Conservation (phyloP, 2,797 vertebrate species). For the Cossypha caffra region DNA sequence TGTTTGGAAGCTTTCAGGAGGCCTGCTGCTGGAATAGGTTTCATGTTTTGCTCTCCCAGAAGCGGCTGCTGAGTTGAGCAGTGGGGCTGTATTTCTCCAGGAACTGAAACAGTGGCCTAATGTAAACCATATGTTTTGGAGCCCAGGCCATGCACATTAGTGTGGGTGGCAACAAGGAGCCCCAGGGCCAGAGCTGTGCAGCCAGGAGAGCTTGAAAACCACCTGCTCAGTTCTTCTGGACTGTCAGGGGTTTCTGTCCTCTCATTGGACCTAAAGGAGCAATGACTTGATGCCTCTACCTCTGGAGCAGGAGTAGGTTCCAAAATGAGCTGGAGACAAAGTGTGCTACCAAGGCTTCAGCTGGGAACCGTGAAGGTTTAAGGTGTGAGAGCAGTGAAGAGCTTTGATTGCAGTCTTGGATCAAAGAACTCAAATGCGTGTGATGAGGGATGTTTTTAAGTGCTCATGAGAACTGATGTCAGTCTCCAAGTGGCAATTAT, state of each 20-base stretch:
- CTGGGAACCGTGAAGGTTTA: neutral
- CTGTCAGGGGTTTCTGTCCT: neutral
- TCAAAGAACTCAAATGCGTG: neutral
- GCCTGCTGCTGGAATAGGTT: neutral
- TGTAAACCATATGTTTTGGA: constrained; percentile 77
- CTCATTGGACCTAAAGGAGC: neutral
- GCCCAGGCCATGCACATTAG: constrained; percentile 73
- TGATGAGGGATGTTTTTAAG: neutral
- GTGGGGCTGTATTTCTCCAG: constrained; percentile 18
- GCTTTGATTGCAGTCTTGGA: neutral
- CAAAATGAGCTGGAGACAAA: neutral
- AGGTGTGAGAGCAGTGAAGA: neutral
- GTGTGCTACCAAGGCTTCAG: neutral
- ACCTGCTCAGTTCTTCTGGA: constrained; percentile 61
- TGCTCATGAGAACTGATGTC: neutral
- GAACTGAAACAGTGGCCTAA: constrained; percentile 63
- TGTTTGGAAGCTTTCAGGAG: neutral
- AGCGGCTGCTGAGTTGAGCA: neutral
- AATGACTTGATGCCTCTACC: neutral
- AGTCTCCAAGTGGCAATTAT: neutral
- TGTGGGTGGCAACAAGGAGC: constrained; percentile 81
- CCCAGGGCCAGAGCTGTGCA: constrained; percentile 70
- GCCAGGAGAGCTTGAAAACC: constrained; percentile 72
- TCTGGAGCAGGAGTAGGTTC: neutral
- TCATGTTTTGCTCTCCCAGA: constrained; percentile 20